Base-by-base conservation (phyloP, 2,888 invertebrate genomes). In the Lacanobia oleracea region DNA sequence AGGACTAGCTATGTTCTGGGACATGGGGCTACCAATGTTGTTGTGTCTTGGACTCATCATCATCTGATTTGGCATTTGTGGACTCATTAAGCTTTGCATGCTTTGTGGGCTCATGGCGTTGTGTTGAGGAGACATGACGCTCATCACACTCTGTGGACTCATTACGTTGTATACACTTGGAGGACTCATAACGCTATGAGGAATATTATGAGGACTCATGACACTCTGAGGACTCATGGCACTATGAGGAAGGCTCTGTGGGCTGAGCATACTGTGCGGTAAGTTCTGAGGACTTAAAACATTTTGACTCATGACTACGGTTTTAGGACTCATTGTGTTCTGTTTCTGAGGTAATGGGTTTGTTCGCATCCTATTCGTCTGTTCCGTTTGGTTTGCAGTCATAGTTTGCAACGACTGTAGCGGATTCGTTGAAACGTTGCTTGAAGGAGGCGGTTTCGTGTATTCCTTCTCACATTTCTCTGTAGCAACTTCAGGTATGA, bases 81-180 rank as follows among this genome's bases (percentile, higher is more conserved):
- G 95, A 77, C 95, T 95, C 94, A 95, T 92, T 14, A 95, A 80
- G 60, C 94, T 94, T 77, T 94, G 95, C 92, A 95, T 94, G 70
- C 94, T 95, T 84, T 95, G 95, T 1, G 96, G 95, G 72, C 95
- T 96, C 95, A 96, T 95, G 1, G 93, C 94, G 54, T 94, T 95
- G 71, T 96, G 94, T 81, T 94, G 95, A 6, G 95, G 95, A 53
- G 95, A 95, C 95, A 95, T 95, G n/a, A 95, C 95, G 67, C 95
- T 95, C 95, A 95, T 95, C 2, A 93, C 94, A 70, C 94, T 95
- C 77, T 95, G 95, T 1, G 96, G 96, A 69, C 96, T 96, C 94
- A 96, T 95, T 1, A 95, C 94, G 66, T 94, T 95, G 71, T 94
- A 94, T 0, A 91, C 91, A 70, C 93, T 95, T 0, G 94, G 94